phyloP scores from a whole-genome alignment of 2,888 invertebrate genomes.

The Spisula subtruncata region DNA sequence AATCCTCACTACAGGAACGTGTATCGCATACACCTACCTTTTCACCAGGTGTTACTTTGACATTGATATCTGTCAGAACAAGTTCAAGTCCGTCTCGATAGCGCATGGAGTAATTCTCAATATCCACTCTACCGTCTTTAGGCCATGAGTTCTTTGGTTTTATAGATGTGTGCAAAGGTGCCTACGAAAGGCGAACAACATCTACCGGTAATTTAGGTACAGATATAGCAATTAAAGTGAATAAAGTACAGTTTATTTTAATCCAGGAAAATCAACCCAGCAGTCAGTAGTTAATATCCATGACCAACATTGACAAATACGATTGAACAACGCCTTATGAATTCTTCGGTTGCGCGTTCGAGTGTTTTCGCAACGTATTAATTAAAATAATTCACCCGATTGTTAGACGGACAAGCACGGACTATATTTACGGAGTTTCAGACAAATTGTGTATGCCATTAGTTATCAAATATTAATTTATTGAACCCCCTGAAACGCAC shows the following conservation, averaged over 20 bases:
- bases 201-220: background rate
- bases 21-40: constrained; percentile 50
- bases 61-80: constrained; percentile 56
- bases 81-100: constrained; percentile 58
- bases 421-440: background rate
- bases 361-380: no score
- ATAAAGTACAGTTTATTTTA: no score
- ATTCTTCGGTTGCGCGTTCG: no score
- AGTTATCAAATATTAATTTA: background rate
- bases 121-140: constrained; percentile 36
- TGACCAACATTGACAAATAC: no score
- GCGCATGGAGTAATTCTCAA: constrained; percentile 49
- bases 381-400: background rate
- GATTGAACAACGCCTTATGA: no score
- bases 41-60: constrained; percentile 56
- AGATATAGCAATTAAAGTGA: no score
- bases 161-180: constrained; percentile 45
- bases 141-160: constrained; percentile 52
- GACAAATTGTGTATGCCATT: background rate
- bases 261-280: no score
- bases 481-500: background rate
- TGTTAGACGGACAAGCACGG: background rate
- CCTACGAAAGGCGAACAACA: constrained; percentile 26
- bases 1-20: background rate
- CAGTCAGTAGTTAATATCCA: no score